Percentiles rank a stretch among this genome's conserved stretches.
These are phyloP conservation scores for Stenoptilia bipunctidactyla DNA, from an alignment of 2,888 invertebrate species.

Conservation along the genomic window DNA sequence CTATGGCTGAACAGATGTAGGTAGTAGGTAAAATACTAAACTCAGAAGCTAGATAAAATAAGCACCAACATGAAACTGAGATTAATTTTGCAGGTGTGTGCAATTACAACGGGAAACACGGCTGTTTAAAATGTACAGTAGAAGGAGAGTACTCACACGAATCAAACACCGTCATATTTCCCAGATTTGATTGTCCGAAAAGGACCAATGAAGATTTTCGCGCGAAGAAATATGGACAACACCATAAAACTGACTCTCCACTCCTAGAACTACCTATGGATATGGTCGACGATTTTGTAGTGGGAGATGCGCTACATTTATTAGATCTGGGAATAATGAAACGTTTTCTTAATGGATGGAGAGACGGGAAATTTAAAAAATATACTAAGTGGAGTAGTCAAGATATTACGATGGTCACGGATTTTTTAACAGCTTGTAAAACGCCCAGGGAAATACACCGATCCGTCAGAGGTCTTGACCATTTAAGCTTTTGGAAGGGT, in stretches of 20 bases:
- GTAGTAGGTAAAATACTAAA: too few species aligned
- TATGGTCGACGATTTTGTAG: slow-evolving; percentile 19
- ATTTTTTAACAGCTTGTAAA: slow-evolving; percentile 7
- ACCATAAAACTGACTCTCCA: too few species aligned
- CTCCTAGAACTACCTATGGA: slow-evolving; percentile 12
- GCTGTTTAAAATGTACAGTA: slow-evolving; percentile 9
- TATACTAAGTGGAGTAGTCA: slow-evolving; percentile 14
- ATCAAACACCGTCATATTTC: slow-evolving; percentile 10
- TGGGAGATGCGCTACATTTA: slow-evolving; percentile 18
- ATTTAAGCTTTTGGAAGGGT: too few species aligned
- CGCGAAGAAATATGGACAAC: neutral
- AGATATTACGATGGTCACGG: slow-evolving; percentile 9
- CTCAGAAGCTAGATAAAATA: neutral
- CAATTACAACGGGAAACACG: slow-evolving; percentile 13
- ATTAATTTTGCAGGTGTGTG: slow-evolving; percentile 10
- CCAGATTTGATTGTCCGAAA: slow-evolving; percentile 2
- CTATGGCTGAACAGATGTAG: too few species aligned
- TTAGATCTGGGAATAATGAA: slow-evolving; percentile 21
- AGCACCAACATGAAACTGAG: neutral
- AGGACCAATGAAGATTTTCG: slow-evolving; percentile 18
- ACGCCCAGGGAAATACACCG: slow-evolving; percentile 16
- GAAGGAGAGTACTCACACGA: slow-evolving; percentile 11
- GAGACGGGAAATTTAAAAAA: slow-evolving; percentile 16
- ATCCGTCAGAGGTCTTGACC: slow-evolving; percentile 11
- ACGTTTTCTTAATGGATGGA: slow-evolving; percentile 15